Evolutionary conservation across 2,888 invertebrate genomes (phyloP), one percentile per base, ranked within the genome.

Genomic region (Clepsis dumicolana): DNA sequence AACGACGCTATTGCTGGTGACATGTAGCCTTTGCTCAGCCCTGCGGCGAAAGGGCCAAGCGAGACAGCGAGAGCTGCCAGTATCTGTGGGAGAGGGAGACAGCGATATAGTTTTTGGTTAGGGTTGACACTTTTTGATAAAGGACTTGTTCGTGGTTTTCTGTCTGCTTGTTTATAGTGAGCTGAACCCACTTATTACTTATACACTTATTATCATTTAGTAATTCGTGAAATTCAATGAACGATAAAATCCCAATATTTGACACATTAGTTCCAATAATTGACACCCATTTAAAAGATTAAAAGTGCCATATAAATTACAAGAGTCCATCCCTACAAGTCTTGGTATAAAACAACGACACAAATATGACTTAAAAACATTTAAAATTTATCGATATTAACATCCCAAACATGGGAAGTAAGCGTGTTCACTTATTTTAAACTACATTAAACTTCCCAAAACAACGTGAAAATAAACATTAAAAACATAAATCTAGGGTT

Each of bases 11-110:
- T 95, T 2, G 97, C 97, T 0, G 97, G 97, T 0, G 97, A 97
- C 86, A 96, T 97, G 94, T 97, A 97, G 8, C 97, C 97, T 85
- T 97, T 97, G 73, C 96, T 96, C 61, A 97, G 94, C 0, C 97
- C 97, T 0, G 96, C 96, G 2, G 97, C 96, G 76, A 97, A 95
- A 16, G 97, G 96, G 10, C 97, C 97, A 79, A 97, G 94, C 4
- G 96, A 96, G 57, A 97, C 96, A 0, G 96, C 97, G 59, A 97
- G 89, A 1, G 97, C 96, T 61, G 97, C 97, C 79, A 97, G 87
- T 73, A 97, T 95, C 96, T 97, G 94, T 2, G 64, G 60, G 57
- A 29, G 25, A 74, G 53, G 70, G 38, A 48, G 70, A 63, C 27
- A 73, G 29, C 16, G 5, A 24, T 38, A 48, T 4, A 29, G 29